Percentiles rank a stretch among this genome's conserved stretches.
phyloP scores from a whole-genome alignment of 2,888 invertebrate genomes.

The Caradrina clavipalpis region DNA sequence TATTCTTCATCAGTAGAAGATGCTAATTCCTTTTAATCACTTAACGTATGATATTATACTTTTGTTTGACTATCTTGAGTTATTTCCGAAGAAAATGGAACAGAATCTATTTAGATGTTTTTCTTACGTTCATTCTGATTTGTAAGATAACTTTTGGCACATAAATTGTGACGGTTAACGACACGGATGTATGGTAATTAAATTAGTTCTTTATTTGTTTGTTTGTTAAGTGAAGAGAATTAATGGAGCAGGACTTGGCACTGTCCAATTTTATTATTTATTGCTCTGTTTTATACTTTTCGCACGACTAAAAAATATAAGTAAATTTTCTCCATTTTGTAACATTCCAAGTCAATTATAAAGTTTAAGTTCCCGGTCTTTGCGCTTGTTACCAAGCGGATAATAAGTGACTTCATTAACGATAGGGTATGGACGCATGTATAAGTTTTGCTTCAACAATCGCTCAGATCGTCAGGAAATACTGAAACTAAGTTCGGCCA shows the following conservation, averaged over 20 bases:
- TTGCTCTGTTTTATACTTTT: background rate
- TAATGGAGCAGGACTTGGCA: background rate
- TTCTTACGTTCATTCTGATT: slow-evolving; percentile 38
- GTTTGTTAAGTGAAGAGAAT: slow-evolving; percentile 17
- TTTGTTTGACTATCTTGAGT: slow-evolving; percentile 38
- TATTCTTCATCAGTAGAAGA: slow-evolving; percentile 27
- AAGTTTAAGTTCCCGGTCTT: background rate
- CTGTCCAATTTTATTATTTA: slow-evolving; percentile 2
- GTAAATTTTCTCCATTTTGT: background rate
- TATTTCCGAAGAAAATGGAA: slow-evolving; percentile 29
- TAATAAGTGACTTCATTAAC: background rate
- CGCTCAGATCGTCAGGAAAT: background rate
- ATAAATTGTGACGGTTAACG: slow-evolving; percentile 46
- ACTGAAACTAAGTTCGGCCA: slow-evolving; percentile 5
- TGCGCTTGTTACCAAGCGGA: background rate
- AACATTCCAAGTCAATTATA: background rate
- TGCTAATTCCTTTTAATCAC: slow-evolving; percentile 56
- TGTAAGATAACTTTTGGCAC: slow-evolving; percentile 25
- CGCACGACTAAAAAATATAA: background rate
- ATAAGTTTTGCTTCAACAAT: background rate
- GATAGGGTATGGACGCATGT: background rate
- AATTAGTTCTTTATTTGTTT: slow-evolving; percentile 22
- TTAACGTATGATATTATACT: slow-evolving; percentile 40
- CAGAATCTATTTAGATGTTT: slow-evolving; percentile 20
- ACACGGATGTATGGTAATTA: slow-evolving; percentile 35